A percentile compares a stretch with the other conserved stretches of the same genome.
These are phyloP conservation scores for Perithous albicinctus DNA, from an alignment of 2,888 invertebrate species.

Conservation along the genomic window DNA sequence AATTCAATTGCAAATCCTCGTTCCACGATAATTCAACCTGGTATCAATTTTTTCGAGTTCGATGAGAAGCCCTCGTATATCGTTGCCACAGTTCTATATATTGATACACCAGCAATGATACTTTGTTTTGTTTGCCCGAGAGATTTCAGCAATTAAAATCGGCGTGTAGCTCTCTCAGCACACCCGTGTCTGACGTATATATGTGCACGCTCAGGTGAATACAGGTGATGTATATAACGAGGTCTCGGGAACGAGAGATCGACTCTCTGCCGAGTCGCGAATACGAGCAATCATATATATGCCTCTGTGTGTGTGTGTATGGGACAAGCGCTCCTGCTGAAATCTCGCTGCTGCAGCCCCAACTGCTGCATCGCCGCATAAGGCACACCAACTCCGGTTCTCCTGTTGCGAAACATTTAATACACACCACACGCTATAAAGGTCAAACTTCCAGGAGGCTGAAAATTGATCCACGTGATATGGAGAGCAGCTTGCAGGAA, in stretches of 20 bases:
- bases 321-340: not conserved
- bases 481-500: not conserved
- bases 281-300: slow-evolving; percentile 30
- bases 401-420: slow-evolving; percentile 42
- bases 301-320: not conserved
- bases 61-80: too few relatives aligned
- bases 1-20: too few relatives aligned
- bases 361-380: slow-evolving; percentile 13
- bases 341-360: slow-evolving; percentile 16
- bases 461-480: not conserved
- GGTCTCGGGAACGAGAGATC: slow-evolving; percentile 43
- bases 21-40: too few relatives aligned
- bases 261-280: slow-evolving; percentile 27
- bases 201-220: slow-evolving; percentile 35
- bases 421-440: slow-evolving; percentile 39
- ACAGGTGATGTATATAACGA: slow-evolving; percentile 50
- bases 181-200: slow-evolving; percentile 31
- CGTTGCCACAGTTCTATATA: not conserved
- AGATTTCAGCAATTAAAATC: slow-evolving; percentile 62
- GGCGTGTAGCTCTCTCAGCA: slow-evolving; percentile 23
- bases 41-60: too few relatives aligned
- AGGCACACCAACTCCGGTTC: slow-evolving; percentile 26
- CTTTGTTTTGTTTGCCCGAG: slow-evolving; percentile 49
- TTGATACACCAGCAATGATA: slow-evolving; percentile 26
- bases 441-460: slow-evolving; percentile 43